A percentile compares a stretch with the other conserved stretches of the same genome.
phyloP scores from a whole-genome alignment of 2,797 vertebrate species.

The Arrhamphus sclerolepis region DNA sequence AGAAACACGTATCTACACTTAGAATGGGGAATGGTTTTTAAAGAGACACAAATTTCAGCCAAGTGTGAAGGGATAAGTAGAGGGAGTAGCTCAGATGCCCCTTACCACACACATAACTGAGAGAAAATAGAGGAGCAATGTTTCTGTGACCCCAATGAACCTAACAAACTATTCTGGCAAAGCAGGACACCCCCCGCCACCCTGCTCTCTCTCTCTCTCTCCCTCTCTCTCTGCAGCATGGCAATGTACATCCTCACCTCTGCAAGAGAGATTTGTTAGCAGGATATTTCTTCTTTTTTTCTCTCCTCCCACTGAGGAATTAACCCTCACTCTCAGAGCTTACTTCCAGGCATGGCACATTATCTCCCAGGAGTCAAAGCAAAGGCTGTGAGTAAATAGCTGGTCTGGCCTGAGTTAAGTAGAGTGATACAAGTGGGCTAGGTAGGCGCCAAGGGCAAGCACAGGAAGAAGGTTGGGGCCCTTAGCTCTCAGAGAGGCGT shows the following conservation, averaged over 20 bases:
- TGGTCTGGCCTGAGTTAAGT: slow-evolving; percentile 35
- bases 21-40: slow-evolving; percentile 37
- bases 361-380: slow-evolving; percentile 63
- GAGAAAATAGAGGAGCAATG: slow-evolving; percentile 59
- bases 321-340: slow-evolving; percentile 65
- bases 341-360: slow-evolving; percentile 67
- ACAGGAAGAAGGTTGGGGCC: slow-evolving; percentile 25
- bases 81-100: slow-evolving; percentile 35
- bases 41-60: slow-evolving; percentile 50
- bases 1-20: neutral
- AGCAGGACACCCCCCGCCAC: slow-evolving; percentile 26
- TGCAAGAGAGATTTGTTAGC: slow-evolving; percentile 69
- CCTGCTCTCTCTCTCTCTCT: too few species aligned
- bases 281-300: slow-evolving; percentile 46
- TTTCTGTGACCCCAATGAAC: slow-evolving; percentile 65
- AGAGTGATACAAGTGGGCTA: slow-evolving; percentile 26
- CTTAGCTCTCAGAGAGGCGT: slow-evolving; percentile 49
- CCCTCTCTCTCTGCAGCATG: slow-evolving; percentile 38
- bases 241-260: slow-evolving; percentile 63
- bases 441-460: slow-evolving; percentile 29
- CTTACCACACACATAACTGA: slow-evolving; percentile 33
- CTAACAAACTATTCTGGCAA: slow-evolving; percentile 60
- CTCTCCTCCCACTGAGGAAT: slow-evolving; percentile 42
- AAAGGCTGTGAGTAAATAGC: slow-evolving; percentile 54
- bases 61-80: slow-evolving; percentile 50